Evolutionary conservation across 2,113 vertebrate species (phyloP), one percentile per base, ranked within the genome.

Genomic region (Alligator mississippiensis): DNA sequence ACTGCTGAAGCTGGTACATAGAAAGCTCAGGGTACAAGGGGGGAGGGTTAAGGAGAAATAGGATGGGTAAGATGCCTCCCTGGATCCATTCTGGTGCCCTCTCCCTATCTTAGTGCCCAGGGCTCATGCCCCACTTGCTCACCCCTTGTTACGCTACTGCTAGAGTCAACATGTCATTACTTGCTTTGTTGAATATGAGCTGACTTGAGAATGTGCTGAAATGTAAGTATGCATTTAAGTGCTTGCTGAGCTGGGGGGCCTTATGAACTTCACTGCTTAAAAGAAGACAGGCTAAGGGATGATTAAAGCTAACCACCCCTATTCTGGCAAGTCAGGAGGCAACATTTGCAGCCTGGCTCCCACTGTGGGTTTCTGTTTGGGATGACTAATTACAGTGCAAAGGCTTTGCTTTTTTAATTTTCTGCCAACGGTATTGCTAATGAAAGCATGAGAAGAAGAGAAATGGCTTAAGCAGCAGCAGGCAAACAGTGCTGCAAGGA

Each of bases 111-210:
- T 47, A 47, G 47, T 47, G 47, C 47, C 47, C 47, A 47, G 47
- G 47, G 47, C 47, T 47, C 7, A 47, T 47, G 47, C 47, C 47
- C 47, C 47, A 47, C 47, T 47, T 47, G 47, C 47, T 47, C 47
- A 47, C 47, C 47, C 47, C 47, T 47, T 47, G 47, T 47, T 47
- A 47, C 9, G 47, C 47, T 47, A 47, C 47, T 47, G 47, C 47
- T 10, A 3, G 6, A 24, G 54, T 7, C 0, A 0, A 7, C 3
- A 57, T 1, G 0, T 6, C 22, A 22, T 27, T 1, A 85, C 74
- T 18, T 3, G 19, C 5, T 63, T 16, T 62, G 19, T 5, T 15
- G 5, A 17, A 72, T 62, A 80, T 2, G 77, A 62, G 14, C 34
- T 54, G 57, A 0, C 63, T 87, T 34, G 25, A 0, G 15, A 30